A percentile compares a stretch with the other conserved stretches of the same genome.
Evolutionary conservation across 2,888 invertebrate species (phyloP).

Genomic region (Cordilura impudica): DNA sequence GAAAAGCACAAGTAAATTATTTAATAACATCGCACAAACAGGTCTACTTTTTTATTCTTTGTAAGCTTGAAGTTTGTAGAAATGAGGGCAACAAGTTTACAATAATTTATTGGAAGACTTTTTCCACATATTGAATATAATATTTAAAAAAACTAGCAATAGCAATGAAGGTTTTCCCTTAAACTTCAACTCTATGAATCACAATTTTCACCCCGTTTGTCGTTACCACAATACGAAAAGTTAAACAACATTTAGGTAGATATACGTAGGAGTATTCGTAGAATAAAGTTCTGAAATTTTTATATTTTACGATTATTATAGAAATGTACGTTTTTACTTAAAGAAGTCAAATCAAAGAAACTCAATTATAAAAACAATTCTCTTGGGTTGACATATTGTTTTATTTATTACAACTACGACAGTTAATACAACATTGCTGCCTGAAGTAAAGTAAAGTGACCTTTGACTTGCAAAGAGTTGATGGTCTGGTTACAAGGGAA

Average conservation of each 20-base stretch:
- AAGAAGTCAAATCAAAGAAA: constrained; percentile 34
- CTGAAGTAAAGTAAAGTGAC: constrained; percentile 32
- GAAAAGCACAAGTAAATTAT: too few relatives aligned
- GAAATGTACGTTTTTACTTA: neutral
- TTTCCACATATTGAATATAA: neutral
- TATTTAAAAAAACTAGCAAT: too few relatives aligned
- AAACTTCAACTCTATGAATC: neutral
- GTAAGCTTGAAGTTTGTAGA: too few relatives aligned
- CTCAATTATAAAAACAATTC: constrained; percentile 33
- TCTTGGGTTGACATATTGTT: constrained; percentile 39
- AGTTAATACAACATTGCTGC: constrained; percentile 17
- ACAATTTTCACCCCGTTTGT: neutral
- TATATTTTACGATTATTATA: neutral
- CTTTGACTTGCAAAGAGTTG: constrained; percentile 32
- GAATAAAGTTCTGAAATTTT: neutral
- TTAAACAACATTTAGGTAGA: too few relatives aligned
- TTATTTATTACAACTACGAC: constrained; percentile 41
- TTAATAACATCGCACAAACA: too few relatives aligned
- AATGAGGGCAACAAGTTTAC: neutral
- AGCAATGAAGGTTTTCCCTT: neutral
- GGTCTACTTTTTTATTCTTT: too few relatives aligned
- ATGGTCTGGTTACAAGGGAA: constrained; percentile 16
- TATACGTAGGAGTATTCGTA: too few relatives aligned
- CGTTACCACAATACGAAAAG: too few relatives aligned
- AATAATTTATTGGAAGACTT: neutral